Conservation (phyloP, 2,797 vertebrate species). For the Acrossocheilus wenchowensis region DNA sequence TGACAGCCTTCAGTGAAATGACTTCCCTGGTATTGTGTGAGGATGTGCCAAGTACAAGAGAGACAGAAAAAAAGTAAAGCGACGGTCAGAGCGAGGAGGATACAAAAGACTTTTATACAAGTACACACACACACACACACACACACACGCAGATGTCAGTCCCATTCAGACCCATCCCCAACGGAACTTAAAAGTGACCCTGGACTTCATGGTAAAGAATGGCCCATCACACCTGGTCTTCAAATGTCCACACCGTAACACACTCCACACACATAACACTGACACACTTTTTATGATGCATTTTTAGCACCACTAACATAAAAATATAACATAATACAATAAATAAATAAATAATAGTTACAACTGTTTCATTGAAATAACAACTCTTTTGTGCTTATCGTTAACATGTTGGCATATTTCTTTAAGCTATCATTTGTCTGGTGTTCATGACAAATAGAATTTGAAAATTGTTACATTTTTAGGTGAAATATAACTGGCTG, state of each 20-base stretch:
- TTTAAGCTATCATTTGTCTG: background rate
- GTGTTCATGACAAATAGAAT: background rate
- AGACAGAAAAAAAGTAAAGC: slow-evolving; percentile 10
- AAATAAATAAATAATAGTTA: background rate
- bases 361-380: background rate
- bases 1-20: slow-evolving; percentile 24
- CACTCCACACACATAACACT: background rate
- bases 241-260: background rate
- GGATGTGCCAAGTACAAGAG: slow-evolving; percentile 37
- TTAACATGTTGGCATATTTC: background rate
- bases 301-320: background rate
- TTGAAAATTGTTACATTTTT: background rate
- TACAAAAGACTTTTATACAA: background rate
- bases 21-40: slow-evolving; percentile 37
- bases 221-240: background rate
- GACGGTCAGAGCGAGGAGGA: background rate
- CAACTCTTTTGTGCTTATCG: background rate
- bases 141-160: background rate
- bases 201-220: background rate
- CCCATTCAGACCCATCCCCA: background rate
- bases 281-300: background rate
- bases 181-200: background rate
- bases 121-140: background rate
- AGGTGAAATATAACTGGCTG: too few species aligned
- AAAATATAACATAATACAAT: background rate